phyloP scores from a whole-genome alignment of 2,797 vertebrate species.

The Eospalax fontanierii region DNA sequence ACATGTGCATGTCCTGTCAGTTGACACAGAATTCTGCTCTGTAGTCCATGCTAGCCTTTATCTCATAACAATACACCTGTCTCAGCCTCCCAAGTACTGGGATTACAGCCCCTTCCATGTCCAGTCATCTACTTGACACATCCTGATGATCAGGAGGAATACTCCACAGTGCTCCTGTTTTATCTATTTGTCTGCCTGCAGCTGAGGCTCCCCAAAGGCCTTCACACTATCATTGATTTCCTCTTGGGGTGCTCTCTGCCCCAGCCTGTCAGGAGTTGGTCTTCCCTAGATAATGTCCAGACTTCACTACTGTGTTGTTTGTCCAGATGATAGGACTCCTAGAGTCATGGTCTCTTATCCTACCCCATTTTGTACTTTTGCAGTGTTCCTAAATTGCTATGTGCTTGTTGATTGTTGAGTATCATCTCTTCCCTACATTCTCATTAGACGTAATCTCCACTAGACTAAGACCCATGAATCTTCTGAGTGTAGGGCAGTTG shows the following conservation, averaged over 20 bases:
- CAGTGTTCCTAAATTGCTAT: rapidly evolving
- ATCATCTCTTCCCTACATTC: neutral
- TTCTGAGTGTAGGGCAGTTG: neutral
- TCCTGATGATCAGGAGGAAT: neutral
- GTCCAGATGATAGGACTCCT: neutral
- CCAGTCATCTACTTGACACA: neutral
- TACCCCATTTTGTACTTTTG: neutral
- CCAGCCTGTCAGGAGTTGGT: neutral
- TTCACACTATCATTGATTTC: neutral
- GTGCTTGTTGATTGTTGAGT: neutral
- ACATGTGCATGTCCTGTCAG: too few relatives aligned
- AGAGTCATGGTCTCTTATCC: neutral
- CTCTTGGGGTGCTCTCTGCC: too few relatives aligned
- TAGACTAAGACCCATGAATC: neutral
- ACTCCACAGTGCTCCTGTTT: neutral
- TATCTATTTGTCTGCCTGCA: too few relatives aligned
- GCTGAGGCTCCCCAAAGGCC: neutral
- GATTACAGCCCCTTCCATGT: too few relatives aligned
- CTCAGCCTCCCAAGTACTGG: neutral
- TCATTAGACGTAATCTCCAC: neutral
- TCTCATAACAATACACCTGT: neutral
- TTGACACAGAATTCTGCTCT: neutral
- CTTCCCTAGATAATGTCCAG: too few relatives aligned
- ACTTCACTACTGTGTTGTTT: neutral
- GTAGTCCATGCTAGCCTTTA: neutral